Evolutionary conservation across 2,888 invertebrate species (phyloP).

Genomic region (Dexiosoma caninum): DNA sequence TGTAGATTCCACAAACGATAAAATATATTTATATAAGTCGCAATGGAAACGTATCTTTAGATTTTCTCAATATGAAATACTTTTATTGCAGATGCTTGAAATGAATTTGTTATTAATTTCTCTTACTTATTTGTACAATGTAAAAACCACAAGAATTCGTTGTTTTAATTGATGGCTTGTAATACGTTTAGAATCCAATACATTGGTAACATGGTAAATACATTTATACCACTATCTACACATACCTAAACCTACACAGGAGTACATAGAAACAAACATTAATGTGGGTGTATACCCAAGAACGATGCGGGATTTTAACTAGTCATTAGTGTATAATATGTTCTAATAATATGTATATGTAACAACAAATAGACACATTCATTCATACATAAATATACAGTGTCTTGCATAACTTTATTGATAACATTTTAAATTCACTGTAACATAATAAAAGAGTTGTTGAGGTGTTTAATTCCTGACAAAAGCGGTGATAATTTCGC

Average conservation of each 20-base stretch:
- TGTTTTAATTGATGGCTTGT: background rate
- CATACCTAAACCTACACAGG: too few relatives aligned
- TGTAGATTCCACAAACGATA: too few relatives aligned
- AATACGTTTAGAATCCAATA: background rate
- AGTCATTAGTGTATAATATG: background rate
- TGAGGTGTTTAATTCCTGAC: too few relatives aligned
- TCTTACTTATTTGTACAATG: background rate
- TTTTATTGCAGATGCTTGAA: background rate
- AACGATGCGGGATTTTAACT: background rate
- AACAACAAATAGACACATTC: background rate
- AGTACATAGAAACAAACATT: too few relatives aligned
- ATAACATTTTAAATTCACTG: background rate
- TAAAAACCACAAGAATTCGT: constrained; percentile 1
- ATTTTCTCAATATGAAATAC: background rate
- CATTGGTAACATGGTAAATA: background rate
- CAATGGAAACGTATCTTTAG: too few relatives aligned
- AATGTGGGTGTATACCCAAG: background rate
- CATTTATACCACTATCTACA: too few relatives aligned
- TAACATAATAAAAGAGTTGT: too few relatives aligned
- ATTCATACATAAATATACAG: background rate
- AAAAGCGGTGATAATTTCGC: too few relatives aligned
- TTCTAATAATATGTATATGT: background rate
- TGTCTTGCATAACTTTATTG: background rate
- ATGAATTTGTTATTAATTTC: background rate
- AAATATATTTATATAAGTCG: too few relatives aligned